phyloP scores from a whole-genome alignment of 2,797 vertebrate species.

The Eulemur coronatus region DNA sequence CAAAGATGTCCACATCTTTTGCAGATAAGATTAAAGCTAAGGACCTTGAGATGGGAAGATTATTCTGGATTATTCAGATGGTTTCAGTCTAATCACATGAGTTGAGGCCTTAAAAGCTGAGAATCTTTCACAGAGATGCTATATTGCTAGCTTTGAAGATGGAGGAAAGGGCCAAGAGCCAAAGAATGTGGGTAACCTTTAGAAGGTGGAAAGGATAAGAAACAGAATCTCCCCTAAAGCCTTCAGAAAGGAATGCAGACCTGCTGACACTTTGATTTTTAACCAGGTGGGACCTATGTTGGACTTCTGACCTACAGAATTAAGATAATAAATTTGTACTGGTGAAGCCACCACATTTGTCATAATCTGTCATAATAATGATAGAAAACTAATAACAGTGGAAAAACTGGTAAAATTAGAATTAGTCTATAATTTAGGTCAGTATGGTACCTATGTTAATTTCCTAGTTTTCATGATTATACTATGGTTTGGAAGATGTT shows the following conservation, averaged over 20 bases:
- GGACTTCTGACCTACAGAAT: background rate
- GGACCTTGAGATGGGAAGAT: background rate
- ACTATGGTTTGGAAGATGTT: background rate
- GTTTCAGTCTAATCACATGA: background rate
- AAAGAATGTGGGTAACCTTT: background rate
- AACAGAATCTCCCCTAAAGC: background rate
- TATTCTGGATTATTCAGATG: background rate
- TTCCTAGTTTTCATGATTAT: constrained; percentile 45
- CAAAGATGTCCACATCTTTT: background rate
- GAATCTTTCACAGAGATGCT: background rate
- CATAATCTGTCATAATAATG: background rate
- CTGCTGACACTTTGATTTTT: background rate
- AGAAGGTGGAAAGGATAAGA: background rate
- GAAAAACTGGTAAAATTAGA: background rate
- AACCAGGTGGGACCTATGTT: background rate
- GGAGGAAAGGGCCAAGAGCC: background rate
- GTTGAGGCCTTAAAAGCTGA: background rate
- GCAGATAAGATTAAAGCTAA: background rate
- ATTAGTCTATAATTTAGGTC: constrained; percentile 14
- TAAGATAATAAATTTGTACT: background rate
- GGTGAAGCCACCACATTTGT: background rate
- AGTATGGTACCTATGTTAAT: background rate
- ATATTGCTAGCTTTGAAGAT: constrained; percentile 13
- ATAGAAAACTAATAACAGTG: background rate
- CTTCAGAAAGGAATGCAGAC: background rate